phyloP scores from a whole-genome alignment of 2,797 vertebrate species.

The Psittacula echo region DNA sequence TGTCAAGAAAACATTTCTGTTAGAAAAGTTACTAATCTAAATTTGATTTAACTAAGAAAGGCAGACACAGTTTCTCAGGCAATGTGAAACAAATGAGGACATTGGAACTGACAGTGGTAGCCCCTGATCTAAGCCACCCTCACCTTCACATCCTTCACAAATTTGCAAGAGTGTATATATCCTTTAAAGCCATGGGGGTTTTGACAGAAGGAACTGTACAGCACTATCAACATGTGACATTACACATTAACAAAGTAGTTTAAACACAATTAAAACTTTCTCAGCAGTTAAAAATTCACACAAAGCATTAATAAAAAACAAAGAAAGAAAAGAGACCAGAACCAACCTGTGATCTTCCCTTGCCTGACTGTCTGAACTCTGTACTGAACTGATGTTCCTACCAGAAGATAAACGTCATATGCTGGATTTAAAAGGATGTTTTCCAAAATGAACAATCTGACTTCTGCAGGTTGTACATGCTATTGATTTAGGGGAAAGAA shows the following conservation, averaged over 20 bases:
- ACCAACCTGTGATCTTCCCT: conserved; percentile 91
- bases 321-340: neutral
- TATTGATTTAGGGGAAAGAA: conserved; percentile 55
- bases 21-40: neutral
- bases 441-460: conserved; percentile 93
- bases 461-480: conserved; percentile 92
- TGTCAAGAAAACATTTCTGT: neutral
- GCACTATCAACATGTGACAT: neutral
- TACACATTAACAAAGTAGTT: neutral
- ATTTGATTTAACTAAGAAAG: neutral
- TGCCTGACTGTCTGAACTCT: conserved; percentile 94
- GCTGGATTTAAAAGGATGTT: conserved; percentile 94
- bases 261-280: neutral
- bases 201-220: neutral
- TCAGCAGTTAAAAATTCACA: neutral
- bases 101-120: neutral
- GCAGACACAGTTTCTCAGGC: neutral
- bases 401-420: conserved; percentile 89
- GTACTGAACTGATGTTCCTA: conserved; percentile 90
- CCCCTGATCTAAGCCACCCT: neutral
- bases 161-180: neutral
- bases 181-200: neutral
- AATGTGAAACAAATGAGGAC: neutral
- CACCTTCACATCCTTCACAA: neutral
- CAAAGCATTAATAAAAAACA: neutral